Evolutionary conservation across 2,113 vertebrate genomes (phyloP), one percentile per base, ranked within the genome.

Genomic region (Burhinus oedicnemus): DNA sequence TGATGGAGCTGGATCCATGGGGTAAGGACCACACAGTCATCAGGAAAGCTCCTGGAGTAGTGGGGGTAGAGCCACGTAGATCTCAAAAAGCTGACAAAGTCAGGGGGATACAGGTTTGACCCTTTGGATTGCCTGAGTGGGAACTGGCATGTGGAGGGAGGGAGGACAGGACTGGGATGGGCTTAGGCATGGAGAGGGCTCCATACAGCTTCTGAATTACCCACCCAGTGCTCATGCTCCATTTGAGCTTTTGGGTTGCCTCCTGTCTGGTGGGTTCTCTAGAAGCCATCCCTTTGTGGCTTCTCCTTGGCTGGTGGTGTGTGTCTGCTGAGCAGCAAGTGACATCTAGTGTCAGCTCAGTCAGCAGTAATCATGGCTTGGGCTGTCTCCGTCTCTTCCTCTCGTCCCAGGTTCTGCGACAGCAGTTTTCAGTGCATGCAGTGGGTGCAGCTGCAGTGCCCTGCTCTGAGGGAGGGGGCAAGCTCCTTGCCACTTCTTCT

Each of bases 341-440:
- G 96, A 95, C 96, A 95, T 40, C 96, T 95, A 94, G 94, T 83
- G 96, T 91, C 11, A 5, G 84, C 47, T 77, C 44, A 42, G 51
- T 42, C 36, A 90, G n/a, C 54, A 34, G 25, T 76, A 80, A 38
- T 57, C 0, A 2, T 72, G 72, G 25, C 75, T 87, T 82, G 36
- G 15, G 23, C 44, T 90, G 62, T 12, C 45, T 86, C 6, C 1
- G 2, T 40, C 36, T 52, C 14, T 72, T 91, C 47, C 4, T 70
- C 25, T 15, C 16, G 11, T 26, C 21, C n/a, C 58, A 9, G 6
- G 13, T 87, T 76, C 38, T 79, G 23, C 44, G 52, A 15, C 34
- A 30, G 15, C 29, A 27, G 9, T 44, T 90, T 90, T 55, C 5
- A 5, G 6, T 38, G 23, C 6, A 2, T 26, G 5, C 21, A 55